These are phyloP conservation scores for Tyria jacobaeae DNA, from an alignment of 2,888 invertebrate genomes.

Conservation along the genomic window DNA sequence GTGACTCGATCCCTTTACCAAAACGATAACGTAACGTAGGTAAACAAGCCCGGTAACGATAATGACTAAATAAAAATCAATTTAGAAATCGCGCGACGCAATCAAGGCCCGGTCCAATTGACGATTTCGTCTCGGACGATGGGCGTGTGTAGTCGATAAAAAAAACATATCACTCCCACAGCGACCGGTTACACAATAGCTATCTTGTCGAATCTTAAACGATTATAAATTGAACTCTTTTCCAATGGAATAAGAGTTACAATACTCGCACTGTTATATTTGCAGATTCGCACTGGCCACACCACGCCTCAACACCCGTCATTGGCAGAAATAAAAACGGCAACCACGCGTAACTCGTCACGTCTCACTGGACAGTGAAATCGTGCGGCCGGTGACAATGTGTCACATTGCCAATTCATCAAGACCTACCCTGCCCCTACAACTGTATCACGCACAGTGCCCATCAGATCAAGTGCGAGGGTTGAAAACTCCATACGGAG, in stretches of 20 bases:
- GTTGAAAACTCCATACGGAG: conserved; percentile 50
- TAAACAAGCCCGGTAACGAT: conserved; percentile 21
- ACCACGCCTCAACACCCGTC: conserved; percentile 86
- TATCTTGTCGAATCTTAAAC: conserved; percentile 54
- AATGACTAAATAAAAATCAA: conserved; percentile 57
- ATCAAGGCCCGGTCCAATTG: conserved; percentile 57
- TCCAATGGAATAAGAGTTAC: conserved; percentile 59
- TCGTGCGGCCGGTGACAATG: conserved; percentile 85
- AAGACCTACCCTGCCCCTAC: conserved; percentile 54
- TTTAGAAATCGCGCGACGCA: conserved; percentile 70
- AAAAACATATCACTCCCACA: conserved; percentile 86
- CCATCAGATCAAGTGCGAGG: conserved; percentile 20
- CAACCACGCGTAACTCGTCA: conserved; percentile 86
- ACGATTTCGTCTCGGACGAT: conserved; percentile 72
- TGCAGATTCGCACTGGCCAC: conserved; percentile 69
- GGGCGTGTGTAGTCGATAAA: conserved; percentile 80
- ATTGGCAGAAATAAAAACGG: conserved; percentile 87
- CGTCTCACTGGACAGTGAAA: conserved; percentile 83
- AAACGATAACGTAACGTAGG: conserved; percentile 32
- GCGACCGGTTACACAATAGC: conserved; percentile 69
- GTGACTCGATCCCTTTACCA: conserved; percentile 22
- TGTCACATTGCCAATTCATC: conserved; percentile 69
- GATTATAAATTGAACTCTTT: conserved; percentile 61
- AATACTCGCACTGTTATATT: conserved; percentile 51
- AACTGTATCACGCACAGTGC: conserved; percentile 31